phyloP scores from a whole-genome alignment of 2,888 invertebrate species.

The Formica aserva region DNA sequence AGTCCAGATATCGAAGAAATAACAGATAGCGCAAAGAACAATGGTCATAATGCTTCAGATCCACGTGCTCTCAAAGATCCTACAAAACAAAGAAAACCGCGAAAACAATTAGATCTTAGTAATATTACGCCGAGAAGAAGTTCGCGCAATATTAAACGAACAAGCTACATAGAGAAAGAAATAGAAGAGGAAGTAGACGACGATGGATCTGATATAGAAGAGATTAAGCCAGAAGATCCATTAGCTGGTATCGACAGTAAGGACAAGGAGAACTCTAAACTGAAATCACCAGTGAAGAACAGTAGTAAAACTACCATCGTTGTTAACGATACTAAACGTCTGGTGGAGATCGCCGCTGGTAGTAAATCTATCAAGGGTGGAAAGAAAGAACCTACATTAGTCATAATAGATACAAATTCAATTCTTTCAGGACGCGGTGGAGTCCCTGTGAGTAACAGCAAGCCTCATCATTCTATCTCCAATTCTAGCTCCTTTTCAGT shows the following conservation, averaged over 20 bases:
- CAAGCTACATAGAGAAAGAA: slow-evolving; percentile 87
- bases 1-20: slow-evolving; percentile 85
- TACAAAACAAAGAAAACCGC: slow-evolving; percentile 80
- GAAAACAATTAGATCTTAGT: slow-evolving; percentile 81
- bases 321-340: slow-evolving; percentile 90
- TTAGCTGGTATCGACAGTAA: slow-evolving; percentile 86
- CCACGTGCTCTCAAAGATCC: slow-evolving; percentile 70
- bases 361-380: slow-evolving; percentile 86
- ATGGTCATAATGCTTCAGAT: slow-evolving; percentile 78
- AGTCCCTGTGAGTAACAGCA: slow-evolving; percentile 86
- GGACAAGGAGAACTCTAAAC: slow-evolving; percentile 83
- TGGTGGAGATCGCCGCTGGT: slow-evolving; percentile 90
- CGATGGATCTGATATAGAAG: slow-evolving; percentile 89
- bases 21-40: slow-evolving; percentile 80
- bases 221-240: slow-evolving; percentile 88
- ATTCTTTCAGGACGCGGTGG: slow-evolving; percentile 89
- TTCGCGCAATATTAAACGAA: slow-evolving; percentile 88
- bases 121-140: slow-evolving; percentile 87
- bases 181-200: slow-evolving; percentile 86
- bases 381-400: slow-evolving; percentile 91
- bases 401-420: slow-evolving; percentile 93
- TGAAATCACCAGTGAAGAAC: slow-evolving; percentile 79
- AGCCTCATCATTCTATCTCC: slow-evolving; percentile 78
- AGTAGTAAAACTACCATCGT: slow-evolving; percentile 88
- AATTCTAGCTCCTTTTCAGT: slow-evolving; percentile 85